Evolutionary conservation across 1,140 invertebrate species (phyloP), one percentile per base, ranked within the genome.

Genomic region (Drosophila biarmipes): DNA sequence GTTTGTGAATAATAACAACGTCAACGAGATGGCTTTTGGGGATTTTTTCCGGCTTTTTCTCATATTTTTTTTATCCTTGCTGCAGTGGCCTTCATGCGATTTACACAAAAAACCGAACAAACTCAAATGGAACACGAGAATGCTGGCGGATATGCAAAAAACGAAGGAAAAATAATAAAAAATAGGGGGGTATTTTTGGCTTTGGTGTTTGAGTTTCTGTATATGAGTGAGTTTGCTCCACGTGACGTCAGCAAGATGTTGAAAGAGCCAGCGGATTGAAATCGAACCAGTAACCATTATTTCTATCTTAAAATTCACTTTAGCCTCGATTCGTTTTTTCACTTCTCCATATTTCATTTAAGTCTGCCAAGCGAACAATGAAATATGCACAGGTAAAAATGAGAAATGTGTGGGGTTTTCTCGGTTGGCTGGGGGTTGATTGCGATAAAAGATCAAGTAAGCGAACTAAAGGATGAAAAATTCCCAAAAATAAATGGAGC

Each of bases 21-120:
- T 67, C 63, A 64, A 64, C 63, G 63, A 67, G 59, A 67, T 67
- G 59, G 63, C 59, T 67, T 49, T 57, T 51, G 45, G 45, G 45
- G 45, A 31, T 42, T 42, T 64, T 67, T 67, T 19, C 21, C 14
- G 6, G 31, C 34, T 31, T 45, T 54, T 38, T 53, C 61, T 19
- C 29, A 19, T 11, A 21, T 15, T 29, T 37, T 11, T 40, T 64
- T 35, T 31, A 56, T 35, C 51, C 63, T 64, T 55, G 73, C 67
- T 62, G 66, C 66, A 85, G 54, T 86, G 73, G 77, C 76, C 80
- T 84, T 84, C 80, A 84, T 84, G 80, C 80, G 76, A 79, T 80
- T 71, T 58, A 66, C 43, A 78, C 62, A 74, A 43, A 61, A 62
- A 59, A 66, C 59, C 46, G 46, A 57, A 46, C 34, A 58, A 57